phyloP scores from a whole-genome alignment of 2,888 invertebrate species.

The Nezara viridula region DNA sequence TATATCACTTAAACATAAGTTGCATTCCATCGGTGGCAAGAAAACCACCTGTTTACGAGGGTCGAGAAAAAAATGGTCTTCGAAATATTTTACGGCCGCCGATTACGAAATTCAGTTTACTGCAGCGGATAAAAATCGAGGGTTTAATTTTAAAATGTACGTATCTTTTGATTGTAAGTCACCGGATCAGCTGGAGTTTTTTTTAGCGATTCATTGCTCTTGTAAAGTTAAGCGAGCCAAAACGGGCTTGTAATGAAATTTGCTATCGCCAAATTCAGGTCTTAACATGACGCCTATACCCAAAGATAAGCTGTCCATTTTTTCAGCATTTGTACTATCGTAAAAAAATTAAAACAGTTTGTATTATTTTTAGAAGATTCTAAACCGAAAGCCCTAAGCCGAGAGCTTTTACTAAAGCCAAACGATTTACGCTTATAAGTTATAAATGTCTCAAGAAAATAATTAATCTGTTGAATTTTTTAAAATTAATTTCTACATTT shows the following conservation, averaged over 20 bases:
- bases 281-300: background rate
- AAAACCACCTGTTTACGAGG: slow-evolving; percentile 26
- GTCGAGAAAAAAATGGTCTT: background rate
- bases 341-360: no score
- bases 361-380: no score
- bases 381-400: no score
- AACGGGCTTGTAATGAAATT: background rate
- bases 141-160: background rate
- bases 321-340: no score
- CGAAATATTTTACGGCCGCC: background rate
- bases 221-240: background rate
- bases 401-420: no score
- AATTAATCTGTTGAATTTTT: no score
- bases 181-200: background rate
- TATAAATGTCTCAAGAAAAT: no score
- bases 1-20: slow-evolving; percentile 28
- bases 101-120: background rate
- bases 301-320: background rate
- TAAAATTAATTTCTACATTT: no score
- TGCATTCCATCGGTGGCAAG: slow-evolving; percentile 25
- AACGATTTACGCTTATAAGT: no score
- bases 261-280: background rate
- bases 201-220: background rate
- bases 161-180: background rate
- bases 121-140: background rate